Base-by-base conservation (phyloP, 64 coral and sea anemone genomes). In the Montipora capricornis region DNA sequence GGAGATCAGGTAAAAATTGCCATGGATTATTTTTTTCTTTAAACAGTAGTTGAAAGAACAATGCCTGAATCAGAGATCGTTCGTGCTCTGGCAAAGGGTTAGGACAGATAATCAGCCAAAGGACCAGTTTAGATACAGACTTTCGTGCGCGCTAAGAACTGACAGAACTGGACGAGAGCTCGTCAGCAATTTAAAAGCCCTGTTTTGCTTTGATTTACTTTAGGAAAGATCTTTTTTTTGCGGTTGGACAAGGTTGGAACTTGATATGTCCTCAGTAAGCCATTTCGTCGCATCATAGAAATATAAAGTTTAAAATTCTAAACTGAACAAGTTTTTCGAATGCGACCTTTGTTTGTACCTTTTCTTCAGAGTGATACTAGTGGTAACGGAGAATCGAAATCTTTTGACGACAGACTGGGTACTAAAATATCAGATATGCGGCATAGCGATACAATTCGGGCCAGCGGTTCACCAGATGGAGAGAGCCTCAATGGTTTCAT, bases 1-100 rank as follows among this genome's bases (percentile, higher is more conserved):
- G 95, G 95, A 24, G 95, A 96, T 79, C 95, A 96, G 95, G 95
- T 96, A 68, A 81, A 20, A 5, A 17, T 62, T 29, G 20, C n/a
- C 16, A 4, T 47, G 9, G 9, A 64, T 15, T 4, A 16, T 14
- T 14, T 64, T 64, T 11, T 55, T 55, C 10, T 10, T 55, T 55
- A 7, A 64, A 64, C 61, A 64, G 61, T 64, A 16, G 9, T 12
- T 12, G 61, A 12, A 64, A 64, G 14, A 17, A 67, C 12, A 15
- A 17, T 67, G 62, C 62, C 62, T 14, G 16, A 15, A 14, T 17
- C 62, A 67, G 62, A 67, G 62, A 4, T 71, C 61, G 13, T 71
- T 6, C 8, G 19, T 37, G 37, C 37, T 37, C 68, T 6, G 68
- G 20, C 68, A 9, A 67, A 67, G 4, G 3, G 62, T 17, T 0